Percentiles rank a stretch among this genome's conserved stretches.
Conservation (phyloP, 2,888 invertebrate genomes). For the Antheraea assamensis region DNA sequence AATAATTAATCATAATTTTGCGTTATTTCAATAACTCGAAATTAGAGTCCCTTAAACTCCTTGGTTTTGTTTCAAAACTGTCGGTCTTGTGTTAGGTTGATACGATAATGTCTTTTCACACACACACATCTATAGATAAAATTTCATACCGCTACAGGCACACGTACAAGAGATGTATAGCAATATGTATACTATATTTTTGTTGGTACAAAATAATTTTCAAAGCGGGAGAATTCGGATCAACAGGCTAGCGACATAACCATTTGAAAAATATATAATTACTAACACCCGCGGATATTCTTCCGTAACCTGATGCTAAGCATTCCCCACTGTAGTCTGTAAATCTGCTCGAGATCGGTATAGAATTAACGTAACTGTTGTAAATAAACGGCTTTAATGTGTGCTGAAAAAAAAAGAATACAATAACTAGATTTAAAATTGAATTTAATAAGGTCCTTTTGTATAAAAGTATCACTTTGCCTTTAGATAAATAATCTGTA, state of each 20-base stretch:
- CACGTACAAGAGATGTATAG: too few relatives aligned
- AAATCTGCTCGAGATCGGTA: slow-evolving; percentile 42
- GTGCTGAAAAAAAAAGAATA: slow-evolving; percentile 41
- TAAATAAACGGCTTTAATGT: slow-evolving; percentile 34
- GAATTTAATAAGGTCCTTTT: background rate
- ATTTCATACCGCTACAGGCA: too few relatives aligned
- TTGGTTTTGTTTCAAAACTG: too few relatives aligned
- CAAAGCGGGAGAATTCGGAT: background rate
- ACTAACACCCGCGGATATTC: slow-evolving; percentile 30
- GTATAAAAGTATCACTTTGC: background rate
- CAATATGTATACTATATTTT: background rate
- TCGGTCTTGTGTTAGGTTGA: too few relatives aligned
- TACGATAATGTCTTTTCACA: too few relatives aligned
- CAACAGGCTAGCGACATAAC: background rate
- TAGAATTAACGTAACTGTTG: slow-evolving; percentile 39
- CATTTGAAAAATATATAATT: background rate
- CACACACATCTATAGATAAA: too few relatives aligned
- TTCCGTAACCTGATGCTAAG: slow-evolving; percentile 59
- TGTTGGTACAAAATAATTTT: background rate
- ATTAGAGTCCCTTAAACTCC: too few relatives aligned
- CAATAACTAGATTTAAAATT: background rate
- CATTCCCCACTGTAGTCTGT: slow-evolving; percentile 51
- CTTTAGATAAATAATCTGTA: background rate
- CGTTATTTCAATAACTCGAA: too few relatives aligned
- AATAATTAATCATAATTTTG: too few relatives aligned